These are phyloP conservation scores for Epinotia ramella DNA, from an alignment of 2,888 invertebrate genomes.

Conservation along the genomic window DNA sequence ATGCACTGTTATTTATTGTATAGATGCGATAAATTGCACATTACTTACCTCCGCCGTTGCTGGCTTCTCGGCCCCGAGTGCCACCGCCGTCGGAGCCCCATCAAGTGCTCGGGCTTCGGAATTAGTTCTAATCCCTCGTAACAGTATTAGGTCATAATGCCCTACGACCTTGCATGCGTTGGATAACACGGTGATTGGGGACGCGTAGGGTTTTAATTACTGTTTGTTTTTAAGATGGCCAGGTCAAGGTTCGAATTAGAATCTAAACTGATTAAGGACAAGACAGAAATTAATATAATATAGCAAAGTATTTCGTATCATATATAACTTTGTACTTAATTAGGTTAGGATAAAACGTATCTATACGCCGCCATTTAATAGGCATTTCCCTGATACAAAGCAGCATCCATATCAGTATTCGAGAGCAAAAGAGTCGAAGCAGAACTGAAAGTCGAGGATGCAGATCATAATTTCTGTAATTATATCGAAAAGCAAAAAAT, in stretches of 20 bases:
- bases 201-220: conserved; percentile 58
- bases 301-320: not conserved
- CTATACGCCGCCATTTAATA: too few species aligned
- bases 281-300: not conserved
- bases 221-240: conserved; percentile 18
- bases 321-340: too few species aligned
- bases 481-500: not conserved
- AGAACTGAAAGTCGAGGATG: too few species aligned
- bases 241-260: conserved; percentile 35
- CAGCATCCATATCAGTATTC: too few species aligned
- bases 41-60: conserved; percentile 54
- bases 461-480: too few species aligned
- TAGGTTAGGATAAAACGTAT: too few species aligned
- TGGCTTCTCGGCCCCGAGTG: conserved; percentile 58
- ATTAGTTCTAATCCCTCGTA: conserved; percentile 73
- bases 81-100: conserved; percentile 57
- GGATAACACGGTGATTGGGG: conserved; percentile 52
- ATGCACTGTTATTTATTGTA: conserved; percentile 21
- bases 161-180: conserved; percentile 64
- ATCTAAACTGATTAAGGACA: not conserved
- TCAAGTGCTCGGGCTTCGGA: conserved; percentile 79
- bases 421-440: too few species aligned
- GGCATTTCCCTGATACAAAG: too few species aligned
- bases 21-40: conserved; percentile 45
- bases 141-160: conserved; percentile 74